Conservation (phyloP, 2,797 vertebrate genomes). For the Chromis chromis region DNA sequence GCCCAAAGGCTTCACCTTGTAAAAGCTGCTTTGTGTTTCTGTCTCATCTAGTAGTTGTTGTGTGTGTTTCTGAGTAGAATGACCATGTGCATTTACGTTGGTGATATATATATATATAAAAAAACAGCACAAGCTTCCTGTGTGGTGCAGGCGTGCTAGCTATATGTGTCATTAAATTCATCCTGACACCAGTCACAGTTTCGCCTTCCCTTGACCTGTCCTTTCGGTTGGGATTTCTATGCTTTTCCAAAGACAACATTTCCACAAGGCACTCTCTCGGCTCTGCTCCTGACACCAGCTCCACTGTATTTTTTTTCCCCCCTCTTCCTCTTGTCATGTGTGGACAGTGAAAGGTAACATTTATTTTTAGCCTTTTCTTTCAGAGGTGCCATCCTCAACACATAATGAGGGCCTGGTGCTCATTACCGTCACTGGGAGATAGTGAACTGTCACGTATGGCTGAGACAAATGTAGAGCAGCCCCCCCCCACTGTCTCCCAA, state of each 20-base stretch:
- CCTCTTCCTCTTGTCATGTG: conserved; percentile 44
- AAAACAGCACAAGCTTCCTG: conserved; percentile 22
- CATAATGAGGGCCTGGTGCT: conserved; percentile 81
- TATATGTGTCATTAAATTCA: conserved; percentile 57
- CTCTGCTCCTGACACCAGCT: conserved; percentile 31
- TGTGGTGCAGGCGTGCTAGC: conserved; percentile 6
- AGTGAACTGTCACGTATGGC: conserved; percentile 78
- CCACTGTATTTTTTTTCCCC: conserved; percentile 4
- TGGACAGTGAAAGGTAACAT: conserved; percentile 68
- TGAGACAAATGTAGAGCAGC: conserved; percentile 78
- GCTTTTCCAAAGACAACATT: conserved; percentile 43
- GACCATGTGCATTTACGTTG: conserved; percentile 9
- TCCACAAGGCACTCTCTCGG: conserved; percentile 23
- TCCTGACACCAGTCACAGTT: conserved; percentile 42
- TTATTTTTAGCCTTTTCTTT: conserved; percentile 78
- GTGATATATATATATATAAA: conserved; percentile 16
- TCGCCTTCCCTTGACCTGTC: conserved; percentile 52
- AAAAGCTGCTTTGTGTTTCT: conserved; percentile 31
- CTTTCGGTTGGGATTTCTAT: conserved; percentile 38
- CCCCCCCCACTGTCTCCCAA: conserved; percentile 76
- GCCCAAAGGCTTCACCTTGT: conserved; percentile 60
- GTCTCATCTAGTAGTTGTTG: conserved; percentile 8
- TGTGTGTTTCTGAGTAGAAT: conserved; percentile 19
- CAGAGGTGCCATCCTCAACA: conserved; percentile 64
- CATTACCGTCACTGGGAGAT: conserved; percentile 76